These are phyloP conservation scores for Meghimatium bilineatum DNA, from an alignment of 2,888 invertebrate species.

Conservation along the genomic window DNA sequence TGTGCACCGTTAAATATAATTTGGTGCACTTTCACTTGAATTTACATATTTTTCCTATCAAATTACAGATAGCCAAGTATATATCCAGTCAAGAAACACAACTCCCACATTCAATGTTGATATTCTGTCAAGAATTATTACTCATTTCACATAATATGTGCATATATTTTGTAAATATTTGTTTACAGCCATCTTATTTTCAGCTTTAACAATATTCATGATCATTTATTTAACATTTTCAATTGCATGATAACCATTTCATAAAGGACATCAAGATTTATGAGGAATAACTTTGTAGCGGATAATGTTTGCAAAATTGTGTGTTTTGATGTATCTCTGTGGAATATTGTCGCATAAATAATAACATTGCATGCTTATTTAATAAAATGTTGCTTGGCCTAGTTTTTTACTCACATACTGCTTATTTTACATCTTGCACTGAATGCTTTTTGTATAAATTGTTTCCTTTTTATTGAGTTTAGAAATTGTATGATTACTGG, in stretches of 20 bases:
- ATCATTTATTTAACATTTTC: too few relatives aligned
- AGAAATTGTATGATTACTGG: background rate
- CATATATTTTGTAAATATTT: background rate
- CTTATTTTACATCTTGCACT: background rate
- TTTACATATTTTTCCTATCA: background rate
- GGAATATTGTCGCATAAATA: conserved; percentile 11
- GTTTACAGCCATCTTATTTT: background rate
- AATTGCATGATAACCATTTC: too few relatives aligned
- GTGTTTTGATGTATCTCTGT: background rate
- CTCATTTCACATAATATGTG: background rate
- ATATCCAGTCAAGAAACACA: background rate
- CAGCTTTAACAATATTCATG: background rate
- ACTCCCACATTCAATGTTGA: background rate
- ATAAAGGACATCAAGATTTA: background rate
- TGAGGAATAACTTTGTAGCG: background rate
- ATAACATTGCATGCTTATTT: background rate
- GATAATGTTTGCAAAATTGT: background rate
- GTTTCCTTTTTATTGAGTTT: background rate
- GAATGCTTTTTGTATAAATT: background rate
- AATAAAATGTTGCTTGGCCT: background rate
- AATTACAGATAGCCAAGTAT: background rate
- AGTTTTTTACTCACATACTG: background rate
- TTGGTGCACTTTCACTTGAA: background rate
- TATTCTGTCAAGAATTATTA: background rate
- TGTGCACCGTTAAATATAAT: background rate